phyloP scores from a whole-genome alignment of 1,140 invertebrate genomes.

The Drosophila sturtevanti region DNA sequence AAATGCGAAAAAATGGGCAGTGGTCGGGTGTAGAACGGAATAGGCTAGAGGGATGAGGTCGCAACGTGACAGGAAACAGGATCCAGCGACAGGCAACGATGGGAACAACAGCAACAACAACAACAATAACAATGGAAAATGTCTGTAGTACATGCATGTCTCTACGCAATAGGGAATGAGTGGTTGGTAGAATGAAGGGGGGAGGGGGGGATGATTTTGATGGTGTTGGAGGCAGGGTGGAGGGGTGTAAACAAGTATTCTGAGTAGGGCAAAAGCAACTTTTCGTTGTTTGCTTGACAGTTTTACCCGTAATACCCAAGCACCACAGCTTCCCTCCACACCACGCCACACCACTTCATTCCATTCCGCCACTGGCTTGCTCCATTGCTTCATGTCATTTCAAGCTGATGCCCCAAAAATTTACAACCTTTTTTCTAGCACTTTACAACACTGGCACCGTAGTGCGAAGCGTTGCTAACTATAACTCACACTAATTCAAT shows the following conservation, averaged over 20 bases:
- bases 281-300: conserved; percentile 54
- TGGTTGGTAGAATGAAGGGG: background rate
- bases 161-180: background rate
- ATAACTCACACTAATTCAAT: conserved; percentile 70
- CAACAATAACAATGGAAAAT: conserved; percentile 47
- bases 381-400: conserved; percentile 38
- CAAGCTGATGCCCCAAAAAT: conserved; percentile 68
- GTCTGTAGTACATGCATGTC: conserved; percentile 37
- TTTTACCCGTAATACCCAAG: conserved; percentile 38
- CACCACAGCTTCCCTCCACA: conserved; percentile 6
- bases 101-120: conserved; percentile 3
- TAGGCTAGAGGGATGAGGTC: conserved; percentile 34
- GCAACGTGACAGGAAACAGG: conserved; percentile 68
- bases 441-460: conserved; percentile 51
- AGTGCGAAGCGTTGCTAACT: conserved; percentile 17
- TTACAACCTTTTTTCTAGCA: conserved; percentile 59
- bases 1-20: conserved; percentile 51
- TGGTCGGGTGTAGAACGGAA: conserved; percentile 28
- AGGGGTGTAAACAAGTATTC: background rate
- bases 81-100: conserved; percentile 59
- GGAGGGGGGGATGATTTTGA: background rate
- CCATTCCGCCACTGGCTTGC: background rate
- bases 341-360: background rate
- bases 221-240: background rate
- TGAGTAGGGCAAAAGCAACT: conserved; percentile 71